Conservation (phyloP, 2,888 invertebrate species). For the Hypolimnas misippus region DNA sequence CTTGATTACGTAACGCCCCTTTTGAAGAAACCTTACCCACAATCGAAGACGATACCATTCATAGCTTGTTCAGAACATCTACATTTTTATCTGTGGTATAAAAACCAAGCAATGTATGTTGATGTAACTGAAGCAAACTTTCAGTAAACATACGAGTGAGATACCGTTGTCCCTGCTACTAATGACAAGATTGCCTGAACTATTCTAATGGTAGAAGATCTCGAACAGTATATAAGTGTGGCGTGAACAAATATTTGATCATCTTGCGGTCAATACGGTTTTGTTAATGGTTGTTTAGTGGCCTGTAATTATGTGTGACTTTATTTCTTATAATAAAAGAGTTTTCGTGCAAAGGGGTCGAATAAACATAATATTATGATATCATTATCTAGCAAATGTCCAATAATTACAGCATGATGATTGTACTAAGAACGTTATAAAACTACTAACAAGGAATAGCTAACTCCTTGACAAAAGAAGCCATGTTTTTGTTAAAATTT, state of each 20-base stretch:
- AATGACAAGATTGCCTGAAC: slow-evolving; percentile 23
- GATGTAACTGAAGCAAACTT: background rate
- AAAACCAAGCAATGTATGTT: slow-evolving; percentile 16
- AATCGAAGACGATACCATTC: slow-evolving; percentile 1
- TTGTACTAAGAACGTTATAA: too few relatives aligned
- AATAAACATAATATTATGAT: too few relatives aligned
- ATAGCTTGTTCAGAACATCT: slow-evolving; percentile 6
- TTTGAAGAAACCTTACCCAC: slow-evolving; percentile 7
- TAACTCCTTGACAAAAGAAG: too few relatives aligned
- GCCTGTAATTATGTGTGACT: background rate
- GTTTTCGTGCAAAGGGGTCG: too few relatives aligned
- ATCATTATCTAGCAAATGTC: too few relatives aligned
- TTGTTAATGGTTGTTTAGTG: background rate
- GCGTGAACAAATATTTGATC: slow-evolving; percentile 14
- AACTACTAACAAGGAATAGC: too few relatives aligned
- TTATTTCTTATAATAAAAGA: background rate
- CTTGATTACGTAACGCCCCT: slow-evolving; percentile 42
- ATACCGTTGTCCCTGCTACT: slow-evolving; percentile 11
- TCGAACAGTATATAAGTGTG: slow-evolving; percentile 6
- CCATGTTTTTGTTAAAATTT: too few relatives aligned
- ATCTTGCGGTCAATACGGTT: slow-evolving; percentile 6
- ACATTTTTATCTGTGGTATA: background rate
- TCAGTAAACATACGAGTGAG: background rate
- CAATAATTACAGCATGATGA: too few relatives aligned
- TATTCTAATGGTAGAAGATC: slow-evolving; percentile 23